These are phyloP conservation scores for Limnephilus rhombicus DNA, from an alignment of 2,888 invertebrate species.

Conservation along the genomic window DNA sequence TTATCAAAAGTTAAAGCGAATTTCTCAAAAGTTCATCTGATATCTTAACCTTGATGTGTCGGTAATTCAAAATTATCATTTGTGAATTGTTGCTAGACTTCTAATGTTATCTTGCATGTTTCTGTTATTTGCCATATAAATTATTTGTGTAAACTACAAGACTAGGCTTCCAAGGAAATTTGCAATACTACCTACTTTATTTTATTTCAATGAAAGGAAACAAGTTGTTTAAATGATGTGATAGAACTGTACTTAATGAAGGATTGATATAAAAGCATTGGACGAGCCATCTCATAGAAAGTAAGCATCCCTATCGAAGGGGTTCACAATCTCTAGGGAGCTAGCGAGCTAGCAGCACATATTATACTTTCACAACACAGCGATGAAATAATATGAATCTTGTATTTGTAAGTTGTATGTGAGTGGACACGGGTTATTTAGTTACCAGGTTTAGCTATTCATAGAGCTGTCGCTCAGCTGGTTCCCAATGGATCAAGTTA, in stretches of 20 bases:
- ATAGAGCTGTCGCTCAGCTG: neutral
- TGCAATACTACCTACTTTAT: slow-evolving; percentile 22
- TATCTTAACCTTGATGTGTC: neutral
- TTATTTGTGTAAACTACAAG: slow-evolving; percentile 4
- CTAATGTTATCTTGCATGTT: neutral
- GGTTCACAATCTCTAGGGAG: neutral
- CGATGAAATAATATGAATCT: neutral
- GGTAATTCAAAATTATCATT: neutral
- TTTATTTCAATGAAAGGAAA: neutral
- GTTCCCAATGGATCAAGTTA: neutral
- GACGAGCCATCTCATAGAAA: neutral
- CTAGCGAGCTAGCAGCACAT: neutral
- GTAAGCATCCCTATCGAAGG: neutral
- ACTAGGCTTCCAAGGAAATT: neutral
- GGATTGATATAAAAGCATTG: neutral
- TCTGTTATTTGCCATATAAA: slow-evolving; percentile 2
- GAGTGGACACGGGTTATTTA: neutral
- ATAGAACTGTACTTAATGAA: neutral
- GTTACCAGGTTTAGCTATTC: neutral
- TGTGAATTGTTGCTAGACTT: neutral
- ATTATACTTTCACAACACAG: neutral
- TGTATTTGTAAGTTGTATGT: neutral
- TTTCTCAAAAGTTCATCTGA: slow-evolving; percentile 9
- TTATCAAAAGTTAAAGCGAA: slow-evolving; percentile 6
- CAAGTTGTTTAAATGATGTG: neutral